These are phyloP conservation scores for Paratrypauchen microcephalus DNA, from an alignment of 2,797 vertebrate species.

Conservation along the genomic window DNA sequence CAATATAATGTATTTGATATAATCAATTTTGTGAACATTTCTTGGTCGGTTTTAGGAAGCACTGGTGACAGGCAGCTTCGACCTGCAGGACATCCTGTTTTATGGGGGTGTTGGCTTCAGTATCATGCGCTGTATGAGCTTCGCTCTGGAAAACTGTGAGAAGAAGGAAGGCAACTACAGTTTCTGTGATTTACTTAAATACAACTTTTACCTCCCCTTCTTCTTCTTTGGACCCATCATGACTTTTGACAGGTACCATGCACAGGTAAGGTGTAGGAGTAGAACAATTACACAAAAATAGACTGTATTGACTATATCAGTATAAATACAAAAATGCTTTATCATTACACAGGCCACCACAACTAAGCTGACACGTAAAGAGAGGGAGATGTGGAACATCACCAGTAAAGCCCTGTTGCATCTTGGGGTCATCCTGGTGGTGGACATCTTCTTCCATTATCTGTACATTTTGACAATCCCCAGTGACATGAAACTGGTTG, in stretches of 20 bases:
- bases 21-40: not conserved
- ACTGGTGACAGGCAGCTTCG: constrained; percentile 87
- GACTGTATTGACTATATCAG: not conserved
- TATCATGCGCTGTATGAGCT: constrained; percentile 95
- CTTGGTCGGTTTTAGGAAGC: constrained; percentile 75
- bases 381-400: constrained; percentile 90
- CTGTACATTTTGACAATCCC: constrained; percentile 98
- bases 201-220: constrained; percentile 99
- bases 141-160: constrained; percentile 89
- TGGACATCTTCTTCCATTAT: constrained; percentile 95
- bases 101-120: constrained; percentile 91
- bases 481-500: constrained; percentile 86
- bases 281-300: not conserved
- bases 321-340: not conserved
- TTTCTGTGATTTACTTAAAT: constrained; percentile 89
- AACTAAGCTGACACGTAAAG: constrained; percentile 81
- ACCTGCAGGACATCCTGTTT: constrained; percentile 93
- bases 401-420: constrained; percentile 82
- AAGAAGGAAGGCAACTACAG: constrained; percentile 86
- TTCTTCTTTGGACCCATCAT: constrained; percentile 98
- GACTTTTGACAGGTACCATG: constrained; percentile 91
- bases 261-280: constrained; percentile 80
- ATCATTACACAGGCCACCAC: constrained; percentile 78
- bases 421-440: constrained; percentile 78
- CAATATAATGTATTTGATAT: not conserved